A percentile compares a stretch with the other conserved stretches of the same genome.
Evolutionary conservation across 2,888 invertebrate genomes (phyloP).

Genomic region (Cataglyphis cursor): DNA sequence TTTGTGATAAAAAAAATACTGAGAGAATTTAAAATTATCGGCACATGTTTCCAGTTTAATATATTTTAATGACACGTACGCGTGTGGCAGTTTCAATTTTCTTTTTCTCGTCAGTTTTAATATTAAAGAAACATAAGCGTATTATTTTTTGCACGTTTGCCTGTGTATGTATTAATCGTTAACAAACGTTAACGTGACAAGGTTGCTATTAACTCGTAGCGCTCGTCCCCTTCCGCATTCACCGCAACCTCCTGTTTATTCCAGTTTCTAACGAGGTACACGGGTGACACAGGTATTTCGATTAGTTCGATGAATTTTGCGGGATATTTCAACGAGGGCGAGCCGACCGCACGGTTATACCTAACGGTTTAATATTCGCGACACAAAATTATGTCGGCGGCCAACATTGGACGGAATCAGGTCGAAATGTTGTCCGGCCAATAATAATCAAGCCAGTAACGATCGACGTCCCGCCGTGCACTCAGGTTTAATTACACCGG

Average conservation of each 20-base stretch:
- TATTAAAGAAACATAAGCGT: neutral
- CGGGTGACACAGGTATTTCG: slow-evolving; percentile 39
- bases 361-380: slow-evolving; percentile 76
- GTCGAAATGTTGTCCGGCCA: slow-evolving; percentile 73
- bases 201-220: slow-evolving; percentile 32
- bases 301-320: slow-evolving; percentile 68
- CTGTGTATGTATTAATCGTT: neutral
- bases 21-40: neutral
- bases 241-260: slow-evolving; percentile 36
- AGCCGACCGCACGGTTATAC: slow-evolving; percentile 66
- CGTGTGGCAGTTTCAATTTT: neutral
- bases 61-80: neutral
- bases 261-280: slow-evolving; percentile 41
- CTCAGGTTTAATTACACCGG: slow-evolving; percentile 77
- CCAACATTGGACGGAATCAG: slow-evolving; percentile 72
- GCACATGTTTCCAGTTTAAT: neutral
- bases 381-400: slow-evolving; percentile 72
- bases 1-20: slow-evolving; percentile 2
- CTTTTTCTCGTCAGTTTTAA: neutral
- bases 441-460: slow-evolving; percentile 74
- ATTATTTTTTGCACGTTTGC: neutral
- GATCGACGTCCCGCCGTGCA: slow-evolving; percentile 73
- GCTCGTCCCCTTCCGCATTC: slow-evolving; percentile 4
- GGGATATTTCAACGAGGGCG: slow-evolving; percentile 43
- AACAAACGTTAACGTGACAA: slow-evolving; percentile 10